Evolutionary conservation across 2,797 vertebrate genomes (phyloP).

Genomic region (Malurus splendens): DNA sequence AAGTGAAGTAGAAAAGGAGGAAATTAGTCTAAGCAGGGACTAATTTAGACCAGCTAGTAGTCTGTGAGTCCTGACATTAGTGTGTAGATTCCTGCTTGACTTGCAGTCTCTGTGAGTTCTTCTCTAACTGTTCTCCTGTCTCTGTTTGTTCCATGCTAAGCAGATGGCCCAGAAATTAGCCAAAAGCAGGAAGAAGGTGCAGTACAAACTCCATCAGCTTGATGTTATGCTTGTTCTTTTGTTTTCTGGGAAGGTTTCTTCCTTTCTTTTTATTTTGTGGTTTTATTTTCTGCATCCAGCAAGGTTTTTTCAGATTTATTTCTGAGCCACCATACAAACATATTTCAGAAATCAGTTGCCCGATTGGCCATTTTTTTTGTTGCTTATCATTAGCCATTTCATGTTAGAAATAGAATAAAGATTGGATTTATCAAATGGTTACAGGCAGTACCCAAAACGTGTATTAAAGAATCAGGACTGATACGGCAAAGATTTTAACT

Average conservation of each 20-base stretch:
- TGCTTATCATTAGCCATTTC: constrained; percentile 76
- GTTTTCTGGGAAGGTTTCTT: constrained; percentile 55
- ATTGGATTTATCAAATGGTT: constrained; percentile 58
- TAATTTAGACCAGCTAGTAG: neutral
- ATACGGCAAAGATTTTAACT: constrained; percentile 30
- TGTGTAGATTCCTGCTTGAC: constrained; percentile 51
- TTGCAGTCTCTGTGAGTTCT: constrained; percentile 65
- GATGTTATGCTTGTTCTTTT: constrained; percentile 73
- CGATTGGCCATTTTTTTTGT: constrained; percentile 67
- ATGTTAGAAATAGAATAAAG: constrained; percentile 64
- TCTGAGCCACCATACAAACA: constrained; percentile 53
- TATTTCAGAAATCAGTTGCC: constrained; percentile 63
- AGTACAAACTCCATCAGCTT: constrained; percentile 82
- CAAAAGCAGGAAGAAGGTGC: constrained; percentile 98
- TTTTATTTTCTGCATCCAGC: constrained; percentile 86
- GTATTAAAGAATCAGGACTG: constrained; percentile 26
- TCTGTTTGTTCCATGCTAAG: constrained; percentile 83
- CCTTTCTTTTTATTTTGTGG: constrained; percentile 61
- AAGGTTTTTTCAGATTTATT: constrained; percentile 71
- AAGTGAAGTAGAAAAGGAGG: neutral
- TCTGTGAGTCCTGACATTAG: neutral
- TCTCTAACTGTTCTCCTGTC: constrained; percentile 84
- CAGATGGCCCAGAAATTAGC: constrained; percentile 98
- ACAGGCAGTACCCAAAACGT: neutral
- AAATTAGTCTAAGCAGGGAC: neutral